Conservation (phyloP, 2,888 invertebrate genomes). For the Brachyopa scutellaris region DNA sequence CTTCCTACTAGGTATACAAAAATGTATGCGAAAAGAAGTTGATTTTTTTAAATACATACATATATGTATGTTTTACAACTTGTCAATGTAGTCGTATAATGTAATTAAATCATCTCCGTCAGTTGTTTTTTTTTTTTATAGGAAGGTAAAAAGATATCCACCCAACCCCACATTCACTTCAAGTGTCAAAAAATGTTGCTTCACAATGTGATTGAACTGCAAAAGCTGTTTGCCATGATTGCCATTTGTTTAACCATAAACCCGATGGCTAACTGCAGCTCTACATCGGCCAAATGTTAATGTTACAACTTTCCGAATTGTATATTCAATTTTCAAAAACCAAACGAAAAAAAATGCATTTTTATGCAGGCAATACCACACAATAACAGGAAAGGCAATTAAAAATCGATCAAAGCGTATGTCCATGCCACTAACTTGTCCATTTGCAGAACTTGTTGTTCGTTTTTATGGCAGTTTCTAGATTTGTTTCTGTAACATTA, state of each 20-base stretch:
- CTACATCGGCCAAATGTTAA: constrained; percentile 11
- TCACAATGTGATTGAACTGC: constrained; percentile 32
- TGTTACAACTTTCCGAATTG: constrained; percentile 41
- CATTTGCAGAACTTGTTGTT: constrained; percentile 52
- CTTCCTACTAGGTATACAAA: too few relatives aligned
- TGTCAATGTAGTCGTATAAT: too few relatives aligned
- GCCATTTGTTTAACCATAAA: constrained; percentile 23
- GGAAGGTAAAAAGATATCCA: too few relatives aligned
- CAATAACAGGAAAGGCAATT: constrained; percentile 71
- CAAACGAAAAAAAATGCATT: constrained; percentile 3
- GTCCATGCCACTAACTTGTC: constrained; percentile 65
- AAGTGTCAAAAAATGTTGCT: too few relatives aligned
- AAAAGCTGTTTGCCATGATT: constrained; percentile 50
- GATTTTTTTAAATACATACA: too few relatives aligned
- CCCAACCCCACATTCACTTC: too few relatives aligned
- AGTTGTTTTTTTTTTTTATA: too few relatives aligned
- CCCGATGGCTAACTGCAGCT: neutral
- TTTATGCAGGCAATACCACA: constrained; percentile 27
- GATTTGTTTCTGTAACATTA: constrained; percentile 38
- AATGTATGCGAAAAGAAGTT: too few relatives aligned
- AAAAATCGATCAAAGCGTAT: constrained; percentile 70
- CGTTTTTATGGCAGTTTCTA: constrained; percentile 53
- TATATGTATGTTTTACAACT: too few relatives aligned
- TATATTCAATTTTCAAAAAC: constrained; percentile 26
- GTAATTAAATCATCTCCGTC: too few relatives aligned